Percentiles rank a stretch among this genome's conserved stretches.
Conservation (phyloP, 2,113 vertebrate genomes). For the Panthera leo region DNA sequence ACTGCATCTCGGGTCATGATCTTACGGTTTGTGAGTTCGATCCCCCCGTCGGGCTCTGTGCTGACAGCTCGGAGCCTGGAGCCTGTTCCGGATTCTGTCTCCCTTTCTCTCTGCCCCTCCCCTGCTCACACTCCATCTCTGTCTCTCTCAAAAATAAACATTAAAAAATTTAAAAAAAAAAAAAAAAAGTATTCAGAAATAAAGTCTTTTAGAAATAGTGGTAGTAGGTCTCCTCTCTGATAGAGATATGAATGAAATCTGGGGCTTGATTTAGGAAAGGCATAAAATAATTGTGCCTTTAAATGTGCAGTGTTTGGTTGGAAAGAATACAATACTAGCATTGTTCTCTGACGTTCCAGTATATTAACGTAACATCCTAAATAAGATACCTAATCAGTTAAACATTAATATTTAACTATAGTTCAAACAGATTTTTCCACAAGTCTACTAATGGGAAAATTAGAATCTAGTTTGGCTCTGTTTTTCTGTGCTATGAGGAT, state of each 20-base stretch:
- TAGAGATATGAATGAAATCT: conserved; percentile 5
- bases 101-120: no score
- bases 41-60: no score
- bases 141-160: no score
- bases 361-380: neutral
- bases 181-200: neutral
- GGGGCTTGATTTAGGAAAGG: neutral
- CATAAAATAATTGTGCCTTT: conserved; percentile 9
- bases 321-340: neutral
- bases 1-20: no score
- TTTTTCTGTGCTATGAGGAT: conserved; percentile 30
- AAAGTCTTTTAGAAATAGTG: neutral
- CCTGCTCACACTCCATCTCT: no score
- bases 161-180: no score
- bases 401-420: conserved; percentile 5
- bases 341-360: neutral
- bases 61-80: no score
- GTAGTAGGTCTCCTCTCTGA: neutral
- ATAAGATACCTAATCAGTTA: neutral
- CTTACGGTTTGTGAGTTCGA: no score
- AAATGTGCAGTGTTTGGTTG: conserved; percentile 7
- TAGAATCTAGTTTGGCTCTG: neutral
- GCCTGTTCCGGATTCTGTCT: no score
- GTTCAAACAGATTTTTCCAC: conserved; percentile 13
- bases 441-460: conserved; percentile 21